Evolutionary conservation across 2,888 invertebrate species (phyloP).

Genomic region (Urechis unicinctus): DNA sequence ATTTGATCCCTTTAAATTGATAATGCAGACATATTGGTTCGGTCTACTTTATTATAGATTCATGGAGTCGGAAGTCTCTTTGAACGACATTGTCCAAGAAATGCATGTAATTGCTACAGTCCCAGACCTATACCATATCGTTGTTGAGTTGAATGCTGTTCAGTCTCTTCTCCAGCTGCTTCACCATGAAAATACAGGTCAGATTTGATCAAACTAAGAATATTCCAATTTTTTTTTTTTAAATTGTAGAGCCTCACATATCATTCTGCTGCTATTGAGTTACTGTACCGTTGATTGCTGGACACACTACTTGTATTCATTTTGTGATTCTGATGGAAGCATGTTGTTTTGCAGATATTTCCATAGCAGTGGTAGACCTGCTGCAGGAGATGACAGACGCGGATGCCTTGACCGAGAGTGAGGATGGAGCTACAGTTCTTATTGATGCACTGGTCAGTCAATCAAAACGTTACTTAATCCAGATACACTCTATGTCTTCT

Average conservation of each 20-base stretch:
- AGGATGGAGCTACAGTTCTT: constrained; percentile 80
- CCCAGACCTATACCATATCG: constrained; percentile 85
- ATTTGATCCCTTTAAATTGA: background rate
- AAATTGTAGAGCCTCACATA: too few species aligned
- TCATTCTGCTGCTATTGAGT: too few species aligned
- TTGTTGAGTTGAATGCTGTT: constrained; percentile 83
- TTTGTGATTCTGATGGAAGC: too few species aligned
- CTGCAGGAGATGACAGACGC: constrained; percentile 89
- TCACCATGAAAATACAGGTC: constrained; percentile 93
- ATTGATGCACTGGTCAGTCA: constrained; percentile 67
- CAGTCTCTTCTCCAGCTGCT: constrained; percentile 86
- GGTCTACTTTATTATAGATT: constrained; percentile 57
- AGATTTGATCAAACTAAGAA: too few species aligned
- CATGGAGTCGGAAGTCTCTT: constrained; percentile 91
- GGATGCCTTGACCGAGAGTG: constrained; percentile 88
- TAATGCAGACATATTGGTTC: background rate
- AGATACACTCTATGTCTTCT: too few species aligned
- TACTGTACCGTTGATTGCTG: too few species aligned
- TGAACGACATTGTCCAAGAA: constrained; percentile 81
- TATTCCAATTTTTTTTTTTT: too few species aligned
- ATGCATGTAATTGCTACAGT: constrained; percentile 87
- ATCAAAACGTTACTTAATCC: too few species aligned
- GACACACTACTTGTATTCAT: too few species aligned
- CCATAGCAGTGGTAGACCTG: constrained; percentile 69
- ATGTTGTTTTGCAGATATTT: constrained; percentile 55